Evolutionary conservation across 2,888 invertebrate species (phyloP).

Genomic region (Drosophila greeni): DNA sequence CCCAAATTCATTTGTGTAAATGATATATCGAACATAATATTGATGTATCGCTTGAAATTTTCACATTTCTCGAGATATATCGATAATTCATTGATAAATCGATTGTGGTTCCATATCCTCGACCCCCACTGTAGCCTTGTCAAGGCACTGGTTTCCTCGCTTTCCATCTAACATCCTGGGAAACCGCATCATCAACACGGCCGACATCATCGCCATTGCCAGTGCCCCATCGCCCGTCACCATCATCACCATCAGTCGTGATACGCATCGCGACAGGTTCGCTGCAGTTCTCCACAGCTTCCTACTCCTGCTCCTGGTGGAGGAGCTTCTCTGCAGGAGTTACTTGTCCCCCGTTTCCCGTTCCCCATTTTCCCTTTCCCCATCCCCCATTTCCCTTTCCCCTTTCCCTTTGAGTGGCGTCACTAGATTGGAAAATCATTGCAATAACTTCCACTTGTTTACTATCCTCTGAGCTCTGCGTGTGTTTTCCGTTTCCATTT

Average conservation of each 20-base stretch:
- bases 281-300: conserved; percentile 10
- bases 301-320: not conserved
- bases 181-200: conserved; percentile 24
- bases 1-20: too few species aligned
- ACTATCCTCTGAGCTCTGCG: conserved; percentile 17
- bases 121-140: not conserved
- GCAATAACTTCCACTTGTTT: conserved; percentile 36
- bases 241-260: conserved; percentile 19
- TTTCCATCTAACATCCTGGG: conserved; percentile 4
- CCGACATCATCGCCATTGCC: conserved; percentile 20
- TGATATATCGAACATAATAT: too few species aligned
- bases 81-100: not conserved
- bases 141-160: not conserved
- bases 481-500: conserved; percentile 16
- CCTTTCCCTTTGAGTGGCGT: conserved; percentile 6
- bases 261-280: conserved; percentile 26
- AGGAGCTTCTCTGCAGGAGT: not conserved
- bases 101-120: not conserved
- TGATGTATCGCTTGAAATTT: too few species aligned
- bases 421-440: conserved; percentile 33
- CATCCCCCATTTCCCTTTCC: too few species aligned
- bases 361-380: too few species aligned
- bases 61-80: not conserved
- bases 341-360: not conserved
- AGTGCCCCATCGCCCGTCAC: conserved; percentile 2